These are phyloP conservation scores for Oceanodroma tethys DNA, from an alignment of 2,113 vertebrate genomes.

Conservation along the genomic window DNA sequence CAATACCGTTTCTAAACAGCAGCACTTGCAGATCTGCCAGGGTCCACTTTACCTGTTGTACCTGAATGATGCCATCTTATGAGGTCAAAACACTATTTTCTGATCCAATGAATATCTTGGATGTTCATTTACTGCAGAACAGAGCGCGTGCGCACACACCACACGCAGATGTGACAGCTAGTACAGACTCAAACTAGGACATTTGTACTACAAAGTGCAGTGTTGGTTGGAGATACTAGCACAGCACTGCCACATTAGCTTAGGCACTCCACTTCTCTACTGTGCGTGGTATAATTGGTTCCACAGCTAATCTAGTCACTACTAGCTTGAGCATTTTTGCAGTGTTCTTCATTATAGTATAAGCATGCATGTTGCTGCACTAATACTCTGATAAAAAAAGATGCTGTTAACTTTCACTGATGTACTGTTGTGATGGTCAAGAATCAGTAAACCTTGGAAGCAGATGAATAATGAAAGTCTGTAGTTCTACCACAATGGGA, in stretches of 20 bases:
- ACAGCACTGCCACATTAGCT: background rate
- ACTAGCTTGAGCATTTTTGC: background rate
- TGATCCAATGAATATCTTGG: background rate
- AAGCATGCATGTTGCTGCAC: background rate
- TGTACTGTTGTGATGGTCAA: background rate
- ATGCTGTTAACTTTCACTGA: background rate
- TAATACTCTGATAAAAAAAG: background rate
- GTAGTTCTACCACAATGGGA: background rate
- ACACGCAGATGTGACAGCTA: background rate
- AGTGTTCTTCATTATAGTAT: background rate
- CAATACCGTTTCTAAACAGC: background rate
- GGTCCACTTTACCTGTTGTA: background rate
- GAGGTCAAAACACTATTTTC: background rate
- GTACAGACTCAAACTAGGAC: background rate
- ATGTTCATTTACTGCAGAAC: background rate
- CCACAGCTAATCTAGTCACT: background rate
- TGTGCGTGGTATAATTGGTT: fast-evolving
- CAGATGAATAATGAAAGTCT: background rate
- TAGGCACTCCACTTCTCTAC: background rate
- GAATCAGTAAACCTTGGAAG: background rate
- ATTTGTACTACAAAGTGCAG: background rate
- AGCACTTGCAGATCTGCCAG: background rate
- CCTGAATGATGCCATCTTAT: background rate
- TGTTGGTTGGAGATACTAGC: background rate
- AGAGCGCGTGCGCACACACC: fast-evolving